phyloP scores from a whole-genome alignment of 2,797 vertebrate species.

The Hipposideros larvatus region DNA sequence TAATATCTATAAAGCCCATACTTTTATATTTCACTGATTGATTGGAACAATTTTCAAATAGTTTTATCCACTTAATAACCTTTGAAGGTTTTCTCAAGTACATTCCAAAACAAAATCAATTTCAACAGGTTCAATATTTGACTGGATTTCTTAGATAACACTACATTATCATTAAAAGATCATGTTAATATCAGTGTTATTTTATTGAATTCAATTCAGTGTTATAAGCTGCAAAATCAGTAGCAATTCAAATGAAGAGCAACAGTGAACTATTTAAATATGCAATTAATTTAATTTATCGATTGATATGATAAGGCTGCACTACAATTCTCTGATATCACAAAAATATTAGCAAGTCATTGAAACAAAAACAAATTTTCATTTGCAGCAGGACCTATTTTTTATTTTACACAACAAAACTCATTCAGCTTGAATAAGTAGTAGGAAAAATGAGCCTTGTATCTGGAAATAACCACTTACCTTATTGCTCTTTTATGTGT shows the following conservation, averaged over 20 bases:
- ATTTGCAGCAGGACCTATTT: slow-evolving; percentile 72
- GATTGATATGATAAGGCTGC: slow-evolving; percentile 59
- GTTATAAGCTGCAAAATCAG: slow-evolving; percentile 44
- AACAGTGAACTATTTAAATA: slow-evolving; percentile 54
- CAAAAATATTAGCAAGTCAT: slow-evolving; percentile 60
- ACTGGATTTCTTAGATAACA: slow-evolving; percentile 1
- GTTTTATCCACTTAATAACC: not conserved
- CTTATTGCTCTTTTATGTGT: slow-evolving; percentile 79
- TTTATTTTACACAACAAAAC: slow-evolving; percentile 84
- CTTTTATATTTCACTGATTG: not conserved
- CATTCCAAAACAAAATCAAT: slow-evolving; percentile 20
- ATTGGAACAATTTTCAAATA: slow-evolving; percentile 43
- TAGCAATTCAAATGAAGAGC: slow-evolving; percentile 62
- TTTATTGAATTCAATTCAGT: slow-evolving; percentile 56
- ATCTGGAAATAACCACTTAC: slow-evolving; percentile 82
- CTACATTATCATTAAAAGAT: slow-evolving; percentile 70
- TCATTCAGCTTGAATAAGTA: slow-evolving; percentile 72
- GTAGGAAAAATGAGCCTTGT: slow-evolving; percentile 81
- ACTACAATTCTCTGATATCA: slow-evolving; percentile 63
- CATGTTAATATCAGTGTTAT: not conserved
- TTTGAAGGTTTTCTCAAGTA: slow-evolving; percentile 36
- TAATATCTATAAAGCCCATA: not conserved
- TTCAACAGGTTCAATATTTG: slow-evolving; percentile 51
- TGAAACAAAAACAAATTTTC: slow-evolving; percentile 68
- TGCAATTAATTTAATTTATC: slow-evolving; percentile 68